A percentile compares a stretch with the other conserved stretches of the same genome.
phyloP scores from a whole-genome alignment of 1,140 invertebrate genomes.

The Armadillidium nasatum region DNA sequence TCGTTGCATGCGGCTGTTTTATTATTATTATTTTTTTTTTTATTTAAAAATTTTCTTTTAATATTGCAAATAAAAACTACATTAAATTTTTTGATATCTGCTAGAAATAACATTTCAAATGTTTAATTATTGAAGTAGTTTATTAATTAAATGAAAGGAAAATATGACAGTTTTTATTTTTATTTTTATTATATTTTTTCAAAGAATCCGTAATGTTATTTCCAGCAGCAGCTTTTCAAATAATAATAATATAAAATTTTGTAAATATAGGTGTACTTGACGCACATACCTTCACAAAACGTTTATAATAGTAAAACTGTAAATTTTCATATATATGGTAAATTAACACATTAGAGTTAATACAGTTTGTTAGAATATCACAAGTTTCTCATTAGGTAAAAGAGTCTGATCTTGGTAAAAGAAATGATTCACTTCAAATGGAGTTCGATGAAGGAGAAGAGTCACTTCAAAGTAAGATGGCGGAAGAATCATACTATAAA shows the following conservation, averaged over 20 bases:
- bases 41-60: no score
- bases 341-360: not conserved
- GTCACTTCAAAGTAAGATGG: no score
- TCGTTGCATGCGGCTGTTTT: no score
- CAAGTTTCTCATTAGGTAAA: constrained; percentile 5
- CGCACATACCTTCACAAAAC: no score
- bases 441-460: no score
- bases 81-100: not conserved
- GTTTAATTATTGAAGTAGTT: not conserved
- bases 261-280: no score
- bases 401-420: not conserved
- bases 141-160: not conserved
- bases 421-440: not conserved
- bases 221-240: constrained; percentile 2
- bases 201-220: not conserved
- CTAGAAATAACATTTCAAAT: not conserved
- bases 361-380: not conserved
- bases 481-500: no score
- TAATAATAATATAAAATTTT: no score
- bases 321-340: no score
- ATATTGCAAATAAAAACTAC: no score
- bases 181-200: not conserved
- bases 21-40: no score
- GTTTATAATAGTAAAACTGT: no score
- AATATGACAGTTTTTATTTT: not conserved